phyloP scores from a whole-genome alignment of 2,113 vertebrate genomes.

The Heterotis niloticus region DNA sequence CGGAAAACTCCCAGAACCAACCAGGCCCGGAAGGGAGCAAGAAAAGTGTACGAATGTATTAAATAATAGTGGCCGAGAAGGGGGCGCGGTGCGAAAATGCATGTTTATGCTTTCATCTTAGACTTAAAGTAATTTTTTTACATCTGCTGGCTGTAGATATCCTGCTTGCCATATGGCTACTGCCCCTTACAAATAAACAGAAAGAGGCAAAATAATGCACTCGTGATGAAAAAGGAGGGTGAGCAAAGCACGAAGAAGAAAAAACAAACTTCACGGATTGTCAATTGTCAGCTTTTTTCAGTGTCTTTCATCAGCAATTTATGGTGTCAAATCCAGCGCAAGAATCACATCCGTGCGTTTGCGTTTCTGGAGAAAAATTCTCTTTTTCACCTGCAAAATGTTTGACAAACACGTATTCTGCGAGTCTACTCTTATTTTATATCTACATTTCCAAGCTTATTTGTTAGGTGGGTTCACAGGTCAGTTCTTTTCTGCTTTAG shows the following conservation, averaged over 20 bases:
- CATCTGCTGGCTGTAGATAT: background rate
- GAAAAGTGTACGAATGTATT: background rate
- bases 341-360: background rate
- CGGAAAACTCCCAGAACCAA: background rate
- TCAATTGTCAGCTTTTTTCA: slow-evolving; percentile 74
- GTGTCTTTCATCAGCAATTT: slow-evolving; percentile 81
- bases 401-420: too few species aligned
- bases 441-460: background rate
- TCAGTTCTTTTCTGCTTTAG: background rate
- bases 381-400: background rate
- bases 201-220: background rate
- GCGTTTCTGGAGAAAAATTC: background rate
- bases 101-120: background rate
- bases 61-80: background rate
- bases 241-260: background rate
- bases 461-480: background rate
- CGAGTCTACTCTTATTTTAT: background rate
- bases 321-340: slow-evolving; percentile 68
- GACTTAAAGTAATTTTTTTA: background rate
- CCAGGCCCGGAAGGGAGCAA: background rate
- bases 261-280: slow-evolving; percentile 21
- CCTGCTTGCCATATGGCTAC: background rate
- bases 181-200: background rate
- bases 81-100: background rate
- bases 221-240: background rate